These are phyloP conservation scores for Crossaster papposus DNA, from an alignment of 53 echinoderm and acorn worm species.

Conservation along the genomic window DNA sequence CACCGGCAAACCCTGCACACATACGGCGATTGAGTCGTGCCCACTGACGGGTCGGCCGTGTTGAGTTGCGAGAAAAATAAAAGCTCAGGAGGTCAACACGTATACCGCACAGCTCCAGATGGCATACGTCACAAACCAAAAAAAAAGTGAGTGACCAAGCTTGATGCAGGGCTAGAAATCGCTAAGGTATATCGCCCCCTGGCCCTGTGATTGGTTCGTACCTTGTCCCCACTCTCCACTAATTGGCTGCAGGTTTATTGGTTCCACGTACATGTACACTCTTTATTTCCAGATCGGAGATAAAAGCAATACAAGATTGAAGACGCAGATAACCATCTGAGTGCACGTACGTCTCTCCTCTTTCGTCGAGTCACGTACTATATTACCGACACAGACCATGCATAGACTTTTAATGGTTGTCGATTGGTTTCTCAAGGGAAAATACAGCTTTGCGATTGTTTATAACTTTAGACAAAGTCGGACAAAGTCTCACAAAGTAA, in stretches of 20 bases:
- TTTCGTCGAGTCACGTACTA: neutral
- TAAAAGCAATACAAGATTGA: neutral
- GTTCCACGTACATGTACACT: neutral
- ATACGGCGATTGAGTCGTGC: constrained; percentile 10
- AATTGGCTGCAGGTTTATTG: constrained; percentile 44
- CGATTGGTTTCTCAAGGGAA: constrained; percentile 10
- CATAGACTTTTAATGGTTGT: neutral
- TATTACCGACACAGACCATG: neutral
- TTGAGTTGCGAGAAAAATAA: constrained; percentile 49
- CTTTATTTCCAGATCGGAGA: neutral
- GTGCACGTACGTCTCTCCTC: neutral
- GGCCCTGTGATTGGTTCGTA: constrained; percentile 35
- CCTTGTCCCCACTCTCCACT: constrained; percentile 24
- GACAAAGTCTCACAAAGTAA: neutral
- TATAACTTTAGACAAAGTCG: too few species aligned
- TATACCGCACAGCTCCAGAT: constrained; percentile 23
- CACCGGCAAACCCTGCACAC: neutral
- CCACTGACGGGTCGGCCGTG: neutral
- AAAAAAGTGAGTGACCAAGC: constrained; percentile 23
- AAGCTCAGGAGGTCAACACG: constrained; percentile 49
- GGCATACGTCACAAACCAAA: constrained; percentile 13
- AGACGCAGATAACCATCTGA: constrained; percentile 2
- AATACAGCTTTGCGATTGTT: neutral
- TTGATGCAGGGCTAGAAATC: constrained; percentile 6
- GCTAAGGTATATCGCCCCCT: neutral